Evolutionary conservation across 2,113 vertebrate genomes (phyloP).

Genomic region (Polyodon spathula): DNA sequence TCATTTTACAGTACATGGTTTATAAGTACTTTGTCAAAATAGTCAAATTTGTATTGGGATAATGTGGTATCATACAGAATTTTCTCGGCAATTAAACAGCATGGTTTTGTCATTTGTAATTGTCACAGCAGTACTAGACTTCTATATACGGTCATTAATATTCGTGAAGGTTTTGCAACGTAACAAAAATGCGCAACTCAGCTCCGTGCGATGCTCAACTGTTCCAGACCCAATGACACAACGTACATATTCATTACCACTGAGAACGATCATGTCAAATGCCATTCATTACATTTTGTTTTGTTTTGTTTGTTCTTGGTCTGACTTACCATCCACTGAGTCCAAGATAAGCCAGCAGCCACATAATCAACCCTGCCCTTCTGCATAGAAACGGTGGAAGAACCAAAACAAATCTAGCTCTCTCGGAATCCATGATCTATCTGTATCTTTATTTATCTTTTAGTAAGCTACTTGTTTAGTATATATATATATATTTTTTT

Average conservation of each 20-base stretch:
- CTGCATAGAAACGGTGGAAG: slow-evolving; percentile 24
- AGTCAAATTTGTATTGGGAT: no score
- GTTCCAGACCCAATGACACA: slow-evolving; percentile 6
- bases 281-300: not conserved
- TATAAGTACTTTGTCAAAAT: no score
- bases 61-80: no score
- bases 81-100: no score
- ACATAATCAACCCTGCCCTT: slow-evolving; percentile 35
- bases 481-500: no score
- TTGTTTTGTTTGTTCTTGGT: not conserved
- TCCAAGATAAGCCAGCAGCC: slow-evolving; percentile 46
- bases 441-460: slow-evolving; percentile 1
- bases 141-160: no score
- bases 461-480: not conserved
- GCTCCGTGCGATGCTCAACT: not conserved
- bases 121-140: no score
- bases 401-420: slow-evolving; percentile 2
- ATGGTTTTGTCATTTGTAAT: no score
- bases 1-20: no score
- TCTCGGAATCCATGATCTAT: not conserved
- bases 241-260: slow-evolving; percentile 1
- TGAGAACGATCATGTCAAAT: not conserved
- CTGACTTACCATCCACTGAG: slow-evolving; percentile 44
- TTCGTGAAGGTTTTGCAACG: no score
- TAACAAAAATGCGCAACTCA: no score